Base-by-base conservation (phyloP, 2,888 invertebrate species). In the Chouioia cunea region DNA sequence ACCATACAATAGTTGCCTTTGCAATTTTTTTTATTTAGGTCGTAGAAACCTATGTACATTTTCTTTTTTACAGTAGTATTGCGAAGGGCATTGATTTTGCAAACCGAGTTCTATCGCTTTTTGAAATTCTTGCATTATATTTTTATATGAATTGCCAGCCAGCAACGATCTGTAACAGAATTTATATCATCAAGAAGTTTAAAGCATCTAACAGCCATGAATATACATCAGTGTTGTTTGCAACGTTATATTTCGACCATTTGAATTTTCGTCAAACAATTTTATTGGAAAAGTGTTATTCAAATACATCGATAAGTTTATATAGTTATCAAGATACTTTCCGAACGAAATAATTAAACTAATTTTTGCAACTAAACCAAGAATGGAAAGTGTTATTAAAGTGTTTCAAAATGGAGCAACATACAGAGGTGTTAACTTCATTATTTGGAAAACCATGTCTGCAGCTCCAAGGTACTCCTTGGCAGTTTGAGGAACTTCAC, bases 381-480 rank as follows among this genome's bases (percentile, higher is more conserved):
- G 8, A 47, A 52, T 71, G 59, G 10, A 36, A 27, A 27, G 27
- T 27, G 27, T 27, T 27, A 57, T 54, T 3, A 53, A 47, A 50
- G 20, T 48, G 15, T 70, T 50, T 18, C 1, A 43, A 52, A 62
- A 66, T 50, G 16, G 60, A 47, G 18, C 10, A 60, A 67, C 78
- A 16, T 76, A 81, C 80, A 77, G 78, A 2, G 81, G 77, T 75
- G 93, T 87, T 72, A 93, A 86, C 79, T 91, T 91, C 18, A 91
- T 89, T 57, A 92, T 90, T 80, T 93, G 92, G 67, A 94, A 79
- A 14, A 95, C 83, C 74, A 94, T 89, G 76, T 93, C 93, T n/a
- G 92, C 93, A 0, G 93, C 95, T 1, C 91, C 90, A 1, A 91
- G 88, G 83, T 95, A 95, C 74, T 92, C 89, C 66, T 89, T 89